phyloP scores from a whole-genome alignment of 2,888 invertebrate genomes.

The Drosophila pseudotakahashii region DNA sequence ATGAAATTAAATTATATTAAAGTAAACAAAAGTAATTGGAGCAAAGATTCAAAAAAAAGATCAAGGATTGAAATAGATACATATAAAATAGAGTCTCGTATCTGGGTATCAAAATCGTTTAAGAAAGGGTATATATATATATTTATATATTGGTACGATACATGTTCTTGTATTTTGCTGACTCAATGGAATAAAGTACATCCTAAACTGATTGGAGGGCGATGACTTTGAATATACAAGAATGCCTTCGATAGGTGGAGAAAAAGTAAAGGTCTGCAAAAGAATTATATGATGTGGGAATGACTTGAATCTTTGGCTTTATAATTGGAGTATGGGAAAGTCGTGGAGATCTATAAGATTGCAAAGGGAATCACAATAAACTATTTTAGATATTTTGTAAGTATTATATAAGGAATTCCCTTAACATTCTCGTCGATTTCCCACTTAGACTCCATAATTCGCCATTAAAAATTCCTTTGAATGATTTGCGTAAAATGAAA shows the following conservation, averaged over 20 bases:
- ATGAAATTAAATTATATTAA: slow-evolving; percentile 36
- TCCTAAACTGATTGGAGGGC: slow-evolving; percentile 17
- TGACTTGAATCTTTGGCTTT: slow-evolving; percentile 10
- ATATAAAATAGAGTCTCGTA: slow-evolving; percentile 44
- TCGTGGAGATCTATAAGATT: not conserved
- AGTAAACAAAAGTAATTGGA: slow-evolving; percentile 26
- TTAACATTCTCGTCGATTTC: not conserved
- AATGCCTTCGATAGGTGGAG: slow-evolving; percentile 20
- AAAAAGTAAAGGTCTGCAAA: not conserved
- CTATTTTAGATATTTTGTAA: too few species aligned
- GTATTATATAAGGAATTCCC: too few species aligned
- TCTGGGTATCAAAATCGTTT: slow-evolving; percentile 48
- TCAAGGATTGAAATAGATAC: not conserved
- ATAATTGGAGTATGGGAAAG: not conserved
- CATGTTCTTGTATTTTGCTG: slow-evolving; percentile 40
- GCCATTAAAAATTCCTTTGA: slow-evolving; percentile 17
- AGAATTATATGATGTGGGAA: slow-evolving; percentile 1
- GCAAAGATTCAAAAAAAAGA: slow-evolving; percentile 40
- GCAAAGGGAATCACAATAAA: not conserved
- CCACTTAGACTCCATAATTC: not conserved
- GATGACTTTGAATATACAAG: slow-evolving; percentile 50
- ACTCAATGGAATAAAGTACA: slow-evolving; percentile 6
- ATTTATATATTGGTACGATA: slow-evolving; percentile 22
- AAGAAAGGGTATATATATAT: slow-evolving; percentile 48
- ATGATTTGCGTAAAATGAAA: slow-evolving; percentile 66